Percentiles rank a stretch among this genome's conserved stretches.
These are phyloP conservation scores for Oxytorus armatus DNA, from an alignment of 2,888 invertebrate species.

Conservation along the genomic window DNA sequence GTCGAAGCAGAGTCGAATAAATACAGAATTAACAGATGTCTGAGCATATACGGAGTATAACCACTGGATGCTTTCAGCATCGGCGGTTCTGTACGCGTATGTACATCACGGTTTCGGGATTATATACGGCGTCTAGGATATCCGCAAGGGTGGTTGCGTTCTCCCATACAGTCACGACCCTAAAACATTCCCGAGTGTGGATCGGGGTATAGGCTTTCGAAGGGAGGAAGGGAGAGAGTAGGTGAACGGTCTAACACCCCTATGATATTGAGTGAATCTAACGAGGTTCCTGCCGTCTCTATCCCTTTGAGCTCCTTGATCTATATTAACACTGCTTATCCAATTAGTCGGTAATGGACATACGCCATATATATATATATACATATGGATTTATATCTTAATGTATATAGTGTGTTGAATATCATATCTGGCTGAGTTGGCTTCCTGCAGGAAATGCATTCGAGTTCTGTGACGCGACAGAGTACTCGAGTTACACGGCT, in stretches of 20 bases:
- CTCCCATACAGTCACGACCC: conserved; percentile 34
- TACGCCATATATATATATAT: background rate
- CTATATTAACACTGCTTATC: conserved; percentile 74
- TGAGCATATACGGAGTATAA: conserved; percentile 1
- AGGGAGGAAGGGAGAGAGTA: background rate
- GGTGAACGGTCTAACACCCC: conserved; percentile 29
- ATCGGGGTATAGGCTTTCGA: background rate
- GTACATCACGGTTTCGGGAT: conserved; percentile 53
- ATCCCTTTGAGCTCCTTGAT: conserved; percentile 49
- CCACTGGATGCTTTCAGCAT: conserved; percentile 18
- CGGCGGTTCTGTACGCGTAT: conserved; percentile 1
- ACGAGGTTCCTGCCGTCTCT: conserved; percentile 67
- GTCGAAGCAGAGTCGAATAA: conserved; percentile 5
- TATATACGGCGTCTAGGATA: conserved; percentile 31
- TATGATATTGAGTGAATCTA: conserved; percentile 75
- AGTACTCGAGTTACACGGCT: conserved; percentile 40
- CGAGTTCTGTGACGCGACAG: conserved; percentile 15
- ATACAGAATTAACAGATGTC: conserved; percentile 3
- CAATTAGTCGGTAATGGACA: conserved; percentile 75
- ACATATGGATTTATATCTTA: background rate
- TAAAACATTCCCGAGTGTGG: conserved; percentile 10
- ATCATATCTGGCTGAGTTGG: background rate
- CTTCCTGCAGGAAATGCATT: conserved; percentile 6
- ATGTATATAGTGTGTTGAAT: conserved; percentile 3
- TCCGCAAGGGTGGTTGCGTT: conserved; percentile 30